Conservation (phyloP, 2,113 vertebrate genomes). For the Zapus hudsonius region DNA sequence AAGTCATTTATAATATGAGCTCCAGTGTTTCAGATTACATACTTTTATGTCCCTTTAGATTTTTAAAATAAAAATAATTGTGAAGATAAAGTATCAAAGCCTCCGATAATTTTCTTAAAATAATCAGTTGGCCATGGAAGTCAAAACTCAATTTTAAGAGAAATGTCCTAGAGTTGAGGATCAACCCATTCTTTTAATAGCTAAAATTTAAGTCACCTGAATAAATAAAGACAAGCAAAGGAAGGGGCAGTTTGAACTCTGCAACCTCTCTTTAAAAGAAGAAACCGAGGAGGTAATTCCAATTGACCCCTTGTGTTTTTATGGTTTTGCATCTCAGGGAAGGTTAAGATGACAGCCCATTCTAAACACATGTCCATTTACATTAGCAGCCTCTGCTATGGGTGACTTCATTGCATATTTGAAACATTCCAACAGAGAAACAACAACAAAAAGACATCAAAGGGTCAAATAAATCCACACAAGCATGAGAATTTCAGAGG, state of each 20-base stretch:
- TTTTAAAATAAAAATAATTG: constrained; percentile 15
- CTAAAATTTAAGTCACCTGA: constrained; percentile 78
- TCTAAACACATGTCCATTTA: constrained; percentile 72
- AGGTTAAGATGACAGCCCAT: constrained; percentile 70
- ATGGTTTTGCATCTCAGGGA: constrained; percentile 65
- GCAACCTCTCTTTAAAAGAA: constrained; percentile 67
- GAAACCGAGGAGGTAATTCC: constrained; percentile 68
- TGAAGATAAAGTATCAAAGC: constrained; percentile 58
- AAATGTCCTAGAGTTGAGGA: constrained; percentile 52
- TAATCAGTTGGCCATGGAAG: constrained; percentile 61
- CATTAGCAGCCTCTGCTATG: constrained; percentile 66
- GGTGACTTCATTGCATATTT: constrained; percentile 73
- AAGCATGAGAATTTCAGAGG: constrained; percentile 57
- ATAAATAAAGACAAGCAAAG: constrained; percentile 67
- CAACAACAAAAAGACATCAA: constrained; percentile 69
- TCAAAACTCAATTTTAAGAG: constrained; percentile 66
- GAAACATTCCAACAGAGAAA: constrained; percentile 72
- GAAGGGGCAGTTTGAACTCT: constrained; percentile 60
- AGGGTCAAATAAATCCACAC: constrained; percentile 64
- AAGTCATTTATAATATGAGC: constrained; percentile 25
- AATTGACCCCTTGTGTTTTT: constrained; percentile 67
- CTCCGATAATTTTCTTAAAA: constrained; percentile 59
- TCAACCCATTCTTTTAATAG: constrained; percentile 46
- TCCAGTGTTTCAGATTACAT: constrained; percentile 26
- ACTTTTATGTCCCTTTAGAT: not conserved